Percentiles rank a stretch among this genome's conserved stretches.
These are phyloP conservation scores for Artemisiospiza belli DNA, from an alignment of 2,113 vertebrate genomes.

Conservation along the genomic window DNA sequence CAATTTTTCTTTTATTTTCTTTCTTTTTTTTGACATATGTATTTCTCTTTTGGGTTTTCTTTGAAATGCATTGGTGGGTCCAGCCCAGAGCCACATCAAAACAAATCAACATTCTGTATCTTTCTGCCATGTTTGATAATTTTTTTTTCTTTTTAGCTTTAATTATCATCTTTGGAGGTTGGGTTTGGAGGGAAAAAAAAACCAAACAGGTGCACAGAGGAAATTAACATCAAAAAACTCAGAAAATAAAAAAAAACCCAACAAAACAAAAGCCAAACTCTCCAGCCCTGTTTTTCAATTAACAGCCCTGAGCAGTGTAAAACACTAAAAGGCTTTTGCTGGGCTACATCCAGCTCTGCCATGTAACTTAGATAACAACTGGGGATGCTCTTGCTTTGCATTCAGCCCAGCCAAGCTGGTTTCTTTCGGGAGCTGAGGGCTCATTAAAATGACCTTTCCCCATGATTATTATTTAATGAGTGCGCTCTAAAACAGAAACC, in stretches of 20 bases:
- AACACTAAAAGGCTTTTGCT: slow-evolving; percentile 27
- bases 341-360: slow-evolving; percentile 12
- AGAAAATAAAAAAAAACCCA: neutral
- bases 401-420: slow-evolving; percentile 32
- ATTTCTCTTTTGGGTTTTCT: neutral
- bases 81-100: slow-evolving; percentile 45
- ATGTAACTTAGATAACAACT: neutral
- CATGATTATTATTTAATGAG: slow-evolving; percentile 67
- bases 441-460: slow-evolving; percentile 68
- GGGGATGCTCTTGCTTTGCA: slow-evolving; percentile 54
- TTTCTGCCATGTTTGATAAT: neutral
- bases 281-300: neutral
- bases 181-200: neutral
- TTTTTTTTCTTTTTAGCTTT: neutral
- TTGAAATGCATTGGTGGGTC: neutral
- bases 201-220: neutral
- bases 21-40: neutral
- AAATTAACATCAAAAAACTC: neutral
- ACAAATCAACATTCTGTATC: neutral
- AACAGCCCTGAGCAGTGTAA: slow-evolving; percentile 9
- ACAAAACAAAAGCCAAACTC: slow-evolving; percentile 7
- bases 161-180: neutral
- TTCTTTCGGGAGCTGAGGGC: slow-evolving; percentile 44
- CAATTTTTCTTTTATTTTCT: neutral
- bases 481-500: slow-evolving; percentile 49